Evolutionary conservation across 2,113 vertebrate species (phyloP).

Genomic region (Mirza zaza): DNA sequence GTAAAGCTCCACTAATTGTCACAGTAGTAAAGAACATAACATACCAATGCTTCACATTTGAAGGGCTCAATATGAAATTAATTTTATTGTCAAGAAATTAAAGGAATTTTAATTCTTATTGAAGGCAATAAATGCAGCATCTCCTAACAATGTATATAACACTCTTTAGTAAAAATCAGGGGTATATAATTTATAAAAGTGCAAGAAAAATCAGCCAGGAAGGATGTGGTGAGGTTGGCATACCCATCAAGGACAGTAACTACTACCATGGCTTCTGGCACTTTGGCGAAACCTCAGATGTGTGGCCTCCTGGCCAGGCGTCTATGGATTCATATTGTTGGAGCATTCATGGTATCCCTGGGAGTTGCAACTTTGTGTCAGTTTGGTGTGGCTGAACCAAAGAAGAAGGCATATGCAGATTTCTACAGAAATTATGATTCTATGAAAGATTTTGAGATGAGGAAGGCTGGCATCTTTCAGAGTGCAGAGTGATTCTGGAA

Average conservation of each 20-base stretch:
- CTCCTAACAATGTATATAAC: constrained; percentile 75
- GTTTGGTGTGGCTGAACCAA: no score
- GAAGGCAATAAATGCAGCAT: constrained; percentile 80
- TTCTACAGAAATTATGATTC: no score
- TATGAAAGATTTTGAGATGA: neutral
- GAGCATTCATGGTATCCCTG: no score
- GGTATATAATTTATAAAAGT: constrained; percentile 81
- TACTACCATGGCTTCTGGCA: no score
- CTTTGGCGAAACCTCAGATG: no score
- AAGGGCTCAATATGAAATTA: constrained; percentile 84
- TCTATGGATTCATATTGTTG: no score
- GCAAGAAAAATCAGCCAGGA: constrained; percentile 61
- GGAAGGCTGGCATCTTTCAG: no score
- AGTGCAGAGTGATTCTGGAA: no score
- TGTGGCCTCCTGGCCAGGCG: no score
- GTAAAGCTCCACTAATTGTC: constrained; percentile 84
- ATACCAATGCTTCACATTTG: constrained; percentile 84
- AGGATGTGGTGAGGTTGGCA: no score
- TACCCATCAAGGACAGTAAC: neutral
- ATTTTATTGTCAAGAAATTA: constrained; percentile 84
- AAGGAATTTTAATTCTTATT: constrained; percentile 81
- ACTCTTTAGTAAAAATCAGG: constrained; percentile 82
- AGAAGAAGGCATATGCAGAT: no score
- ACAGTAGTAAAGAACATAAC: constrained; percentile 78
- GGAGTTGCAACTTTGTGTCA: no score